Evolutionary conservation across 2,888 invertebrate genomes (phyloP).

Genomic region (Papilio gigon): DNA sequence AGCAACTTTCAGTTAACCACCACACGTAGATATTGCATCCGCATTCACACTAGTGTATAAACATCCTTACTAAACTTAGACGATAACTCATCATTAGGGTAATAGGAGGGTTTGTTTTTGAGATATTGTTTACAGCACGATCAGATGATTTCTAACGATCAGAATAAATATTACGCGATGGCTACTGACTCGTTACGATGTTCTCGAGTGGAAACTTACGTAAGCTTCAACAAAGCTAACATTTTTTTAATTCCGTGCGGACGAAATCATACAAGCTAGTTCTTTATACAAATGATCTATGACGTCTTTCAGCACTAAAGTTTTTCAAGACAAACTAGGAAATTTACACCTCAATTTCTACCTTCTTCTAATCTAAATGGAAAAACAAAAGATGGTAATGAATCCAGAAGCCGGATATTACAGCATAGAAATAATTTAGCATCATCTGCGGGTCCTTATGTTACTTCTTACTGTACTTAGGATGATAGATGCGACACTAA

Average conservation of each 20-base stretch:
- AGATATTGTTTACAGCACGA: constrained; percentile 13
- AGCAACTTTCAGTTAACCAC: background rate
- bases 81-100: constrained; percentile 16
- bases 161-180: constrained; percentile 12
- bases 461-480: constrained; percentile 53
- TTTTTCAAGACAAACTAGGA: too few species aligned
- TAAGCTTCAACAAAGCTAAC: background rate
- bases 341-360: background rate
- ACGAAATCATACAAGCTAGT: too few species aligned
- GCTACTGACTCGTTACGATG: constrained; percentile 12
- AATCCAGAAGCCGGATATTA: constrained; percentile 9
- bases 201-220: background rate
- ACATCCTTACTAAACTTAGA: constrained; percentile 9
- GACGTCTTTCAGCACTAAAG: too few species aligned
- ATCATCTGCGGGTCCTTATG: constrained; percentile 46
- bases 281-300: too few species aligned
- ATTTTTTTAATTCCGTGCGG: background rate
- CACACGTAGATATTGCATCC: background rate
- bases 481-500: constrained; percentile 54
- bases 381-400: background rate
- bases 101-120: constrained; percentile 16
- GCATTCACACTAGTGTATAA: background rate
- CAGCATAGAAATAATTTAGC: constrained; percentile 28
- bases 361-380: background rate
- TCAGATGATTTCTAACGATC: constrained; percentile 22